Evolutionary conservation across 1,140 invertebrate genomes (phyloP), one percentile per base, ranked within the genome.

Genomic region (Ladona fulva): DNA sequence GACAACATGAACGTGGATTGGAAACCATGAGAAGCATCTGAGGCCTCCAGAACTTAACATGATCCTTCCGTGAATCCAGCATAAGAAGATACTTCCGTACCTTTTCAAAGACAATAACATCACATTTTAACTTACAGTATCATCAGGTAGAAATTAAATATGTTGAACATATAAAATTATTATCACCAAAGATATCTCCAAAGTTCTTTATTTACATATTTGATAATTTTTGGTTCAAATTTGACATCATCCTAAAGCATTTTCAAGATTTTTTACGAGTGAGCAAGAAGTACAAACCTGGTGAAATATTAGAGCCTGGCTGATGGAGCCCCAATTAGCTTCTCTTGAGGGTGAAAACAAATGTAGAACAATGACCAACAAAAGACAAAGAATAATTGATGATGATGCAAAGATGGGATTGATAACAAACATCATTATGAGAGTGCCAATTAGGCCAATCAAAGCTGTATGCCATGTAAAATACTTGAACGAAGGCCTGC

Each of bases 41-140:
- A 0, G 98, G 98, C 29, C 98, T 87, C 98, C 98, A 99, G 85
- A 97, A 99, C 86, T 99, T 99, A 0, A 99, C 96, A 84, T 99
- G 98, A 84, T 98, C 95, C 80, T 99, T 98, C 7, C 98, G 89
- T 1, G 93, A 93, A 85, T 99, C 98, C 81, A 99, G 85, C 83
- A 99, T 90, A 0, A 99, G 84, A 7, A 99, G 87, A 85, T 99
- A 99, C 85, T 99, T 99, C 66, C 98, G 88, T 0, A 98, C 95
- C 91, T 93, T 81, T 75, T 84, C 84, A 37, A 8, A 37, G 29
- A 37, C n/a, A n/a, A n/a, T n/a, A n/a, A n/a, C n/a, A n/a, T n/a
- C n/a, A n/a, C n/a, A n/a, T n/a, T n/a, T n/a, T n/a, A n/a, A n/a
- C n/a, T n/a, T n/a, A n/a, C n/a, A n/a, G n/a, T n/a, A n/a, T n/a